Evolutionary conservation across 1,140 invertebrate genomes (phyloP), one percentile per base, ranked within the genome.

Genomic region (Berghia stephanieae): DNA sequence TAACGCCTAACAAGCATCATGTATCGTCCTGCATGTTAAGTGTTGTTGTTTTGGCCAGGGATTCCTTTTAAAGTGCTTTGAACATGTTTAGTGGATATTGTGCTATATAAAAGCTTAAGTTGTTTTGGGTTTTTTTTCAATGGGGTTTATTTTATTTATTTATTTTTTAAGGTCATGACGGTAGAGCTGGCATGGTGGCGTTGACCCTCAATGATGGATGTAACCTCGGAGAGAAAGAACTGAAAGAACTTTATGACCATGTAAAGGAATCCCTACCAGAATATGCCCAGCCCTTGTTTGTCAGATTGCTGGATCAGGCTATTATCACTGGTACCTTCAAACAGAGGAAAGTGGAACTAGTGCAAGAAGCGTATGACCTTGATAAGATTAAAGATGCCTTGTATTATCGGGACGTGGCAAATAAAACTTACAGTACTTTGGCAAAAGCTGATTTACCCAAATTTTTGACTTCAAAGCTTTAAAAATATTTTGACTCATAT

Each of bases 351-450:
- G 43, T 76, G 0, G 79, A 78, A 0, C 92, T 98, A 24, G 95
- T 96, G 87, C 94, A 95, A 83, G 95, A 98, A 86, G 96, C 94
- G 13, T 98, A 95, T 87, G 92, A 98, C 90, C 93, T 94, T 0
- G 92, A 91, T 66, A 90, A 91, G 73, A 93, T 96, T 27, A 92
- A 92, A 60, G 95, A 97, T 83, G 93, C 93, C 81, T 85, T 97
- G n/a, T 97, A 94, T 89, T 95, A 94, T 84, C 90, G 94, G 66
- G 80, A 86, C 46, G 84, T 88, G 10, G 92, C 91, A 74, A 86
- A 85, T 36, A 91, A 91, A 31, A 89, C 90, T 75, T 94, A 91
- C 86, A 87, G 93, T 16, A 91, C 89, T 44, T 83, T 97, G 3
- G 94, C 92, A 0, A 86, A 90, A 78, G 90, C 93, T 71, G 74